A percentile compares a stretch with the other conserved stretches of the same genome.
These are phyloP conservation scores for Danaus melanippus DNA, from an alignment of 1,140 invertebrate genomes.

Conservation along the genomic window DNA sequence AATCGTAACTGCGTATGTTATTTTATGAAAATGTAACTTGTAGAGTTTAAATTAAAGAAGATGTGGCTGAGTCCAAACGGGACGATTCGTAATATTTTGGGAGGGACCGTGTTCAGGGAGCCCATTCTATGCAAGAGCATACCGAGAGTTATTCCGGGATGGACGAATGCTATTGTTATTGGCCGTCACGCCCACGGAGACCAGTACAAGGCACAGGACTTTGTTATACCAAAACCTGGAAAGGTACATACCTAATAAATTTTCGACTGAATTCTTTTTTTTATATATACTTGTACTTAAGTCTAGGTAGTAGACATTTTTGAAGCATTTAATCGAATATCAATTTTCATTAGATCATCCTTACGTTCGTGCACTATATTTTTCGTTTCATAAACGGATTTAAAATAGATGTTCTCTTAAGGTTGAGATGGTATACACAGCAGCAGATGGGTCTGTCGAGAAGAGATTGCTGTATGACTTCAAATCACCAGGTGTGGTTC, in stretches of 20 bases:
- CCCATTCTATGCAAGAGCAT: conserved; percentile 92
- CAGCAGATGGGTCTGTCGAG: conserved; percentile 72
- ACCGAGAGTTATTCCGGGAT: conserved; percentile 88
- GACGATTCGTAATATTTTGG: conserved; percentile 92
- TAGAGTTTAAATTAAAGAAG: conserved; percentile 93
- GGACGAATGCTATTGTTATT: conserved; percentile 86
- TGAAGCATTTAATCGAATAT: too few relatives aligned
- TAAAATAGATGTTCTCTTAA: conserved; percentile 27
- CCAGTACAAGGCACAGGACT: conserved; percentile 92
- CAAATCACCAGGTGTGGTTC: conserved; percentile 82
- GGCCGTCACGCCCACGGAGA: conserved; percentile 93
- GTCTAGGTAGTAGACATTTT: too few relatives aligned
- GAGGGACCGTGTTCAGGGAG: conserved; percentile 92
- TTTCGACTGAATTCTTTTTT: not conserved
- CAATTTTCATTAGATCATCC: too few relatives aligned
- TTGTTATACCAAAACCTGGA: conserved; percentile 81
- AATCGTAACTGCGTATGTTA: too few relatives aligned
- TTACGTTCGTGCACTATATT: too few relatives aligned
- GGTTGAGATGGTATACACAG: conserved; percentile 80
- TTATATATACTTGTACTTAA: not conserved
- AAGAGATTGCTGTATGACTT: conserved; percentile 79
- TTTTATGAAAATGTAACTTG: conserved; percentile 8
- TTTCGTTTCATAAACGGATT: too few relatives aligned
- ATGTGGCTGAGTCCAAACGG: conserved; percentile 96
- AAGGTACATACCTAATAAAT: conserved; percentile 72